Evolutionary conservation across 2,888 invertebrate genomes (phyloP), one percentile per base, ranked within the genome.

Genomic region (Lobophora halterata): DNA sequence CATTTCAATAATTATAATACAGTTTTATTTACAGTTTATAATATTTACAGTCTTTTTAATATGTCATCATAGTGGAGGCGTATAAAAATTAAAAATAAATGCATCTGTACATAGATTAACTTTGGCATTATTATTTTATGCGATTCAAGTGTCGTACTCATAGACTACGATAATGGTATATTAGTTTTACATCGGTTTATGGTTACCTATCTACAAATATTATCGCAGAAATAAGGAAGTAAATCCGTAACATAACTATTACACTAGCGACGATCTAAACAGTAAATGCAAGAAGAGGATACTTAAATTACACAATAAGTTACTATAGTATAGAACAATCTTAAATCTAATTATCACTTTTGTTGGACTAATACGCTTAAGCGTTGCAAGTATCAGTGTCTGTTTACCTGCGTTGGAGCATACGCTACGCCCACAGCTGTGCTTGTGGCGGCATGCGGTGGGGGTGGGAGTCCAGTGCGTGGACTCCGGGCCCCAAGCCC

Each of bases 371-470:
- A 85, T 74, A 85, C 83, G 83, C 80, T 85, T 81, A 81, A 80
- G 85, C 82, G 83, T 80, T 79, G 80, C 80, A 75, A 82, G 79
- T 73, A 74, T 66, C 70, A 66, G 68, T 66, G 66, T 68, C 68
- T 64, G 71, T 75, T 89, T 88, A 90, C 90, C 90, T 90, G 89
- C 89, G 89, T 86, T 89, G 89, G 71, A 90, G 88, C 88, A 91
- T 90, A 88, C 91, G 92, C 92, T 93, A 93, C 90, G 93, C 93
- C 93, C 93, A 93, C 74, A 93, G 89, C 65, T 92, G 92, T 83
- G 93, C 92, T 67, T 90, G 90, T 68, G 89, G 86, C 60, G 89
- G 85, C 82, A 91, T 78, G 62, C 89, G 90, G 72, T 90, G 85
- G 47, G 89, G 59, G 71, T 85, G 79, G 49, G 64, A 57, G 59